These are phyloP conservation scores for Nesoenas mayeri DNA, from an alignment of 2,113 vertebrate genomes.

Conservation along the genomic window DNA sequence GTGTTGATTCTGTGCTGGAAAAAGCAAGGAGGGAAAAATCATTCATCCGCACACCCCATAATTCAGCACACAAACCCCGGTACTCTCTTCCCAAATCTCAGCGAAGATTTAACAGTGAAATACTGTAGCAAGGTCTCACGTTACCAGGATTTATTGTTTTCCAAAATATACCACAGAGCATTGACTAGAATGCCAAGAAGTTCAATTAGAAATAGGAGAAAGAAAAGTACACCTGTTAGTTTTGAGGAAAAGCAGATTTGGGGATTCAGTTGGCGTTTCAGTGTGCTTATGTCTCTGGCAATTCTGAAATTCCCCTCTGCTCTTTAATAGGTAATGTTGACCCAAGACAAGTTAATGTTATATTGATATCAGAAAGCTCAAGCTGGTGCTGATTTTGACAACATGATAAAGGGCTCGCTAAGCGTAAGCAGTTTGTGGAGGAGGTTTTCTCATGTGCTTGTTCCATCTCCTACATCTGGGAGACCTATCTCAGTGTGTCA, in stretches of 20 bases:
- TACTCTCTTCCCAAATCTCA: conserved; percentile 35
- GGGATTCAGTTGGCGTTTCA: not conserved
- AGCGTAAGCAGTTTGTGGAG: not conserved
- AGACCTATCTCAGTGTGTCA: not conserved
- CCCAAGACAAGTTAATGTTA: not conserved
- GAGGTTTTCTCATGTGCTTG: not conserved
- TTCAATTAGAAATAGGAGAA: conserved; percentile 43
- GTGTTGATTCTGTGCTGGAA: not conserved
- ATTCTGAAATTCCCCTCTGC: not conserved
- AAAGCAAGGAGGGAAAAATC: not conserved
- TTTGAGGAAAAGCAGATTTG: not conserved
- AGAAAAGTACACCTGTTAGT: conserved; percentile 17
- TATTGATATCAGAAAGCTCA: not conserved
- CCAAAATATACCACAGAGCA: not conserved
- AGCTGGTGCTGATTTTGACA: conserved; percentile 33
- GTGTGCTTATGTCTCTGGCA: not conserved
- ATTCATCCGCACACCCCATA: conserved; percentile 23
- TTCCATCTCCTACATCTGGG: not conserved
- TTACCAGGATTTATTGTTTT: conserved; percentile 62
- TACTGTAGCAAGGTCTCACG: conserved; percentile 21
- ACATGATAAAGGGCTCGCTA: not conserved
- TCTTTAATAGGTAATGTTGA: not conserved
- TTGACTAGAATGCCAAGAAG: conserved; percentile 27
- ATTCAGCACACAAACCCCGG: conserved; percentile 14
- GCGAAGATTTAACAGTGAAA: conserved; percentile 38